Conservation (phyloP, 2,888 invertebrate species). For the Onchidella celtica region DNA sequence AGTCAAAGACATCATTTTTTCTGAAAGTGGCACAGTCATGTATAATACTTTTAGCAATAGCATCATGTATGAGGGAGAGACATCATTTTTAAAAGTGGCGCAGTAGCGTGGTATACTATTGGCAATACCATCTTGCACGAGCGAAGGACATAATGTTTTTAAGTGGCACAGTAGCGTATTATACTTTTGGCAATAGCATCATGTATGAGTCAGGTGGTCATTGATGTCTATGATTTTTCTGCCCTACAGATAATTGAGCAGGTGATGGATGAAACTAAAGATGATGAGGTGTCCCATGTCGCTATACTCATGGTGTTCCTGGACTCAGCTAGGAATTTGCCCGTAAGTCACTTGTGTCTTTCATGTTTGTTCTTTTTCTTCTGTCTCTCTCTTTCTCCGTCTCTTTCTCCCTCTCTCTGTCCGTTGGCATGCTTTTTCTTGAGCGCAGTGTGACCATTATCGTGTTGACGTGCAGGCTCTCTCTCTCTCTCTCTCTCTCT, state of each 20-base stretch:
- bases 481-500: background rate
- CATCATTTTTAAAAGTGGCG: too few species aligned
- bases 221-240: too few species aligned
- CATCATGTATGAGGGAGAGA: too few species aligned
- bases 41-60: too few species aligned
- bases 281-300: conserved; percentile 78
- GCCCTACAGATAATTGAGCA: conserved; percentile 63
- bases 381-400: background rate
- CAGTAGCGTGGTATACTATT: too few species aligned
- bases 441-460: too few species aligned
- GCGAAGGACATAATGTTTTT: too few species aligned
- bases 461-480: too few species aligned
- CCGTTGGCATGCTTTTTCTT: background rate
- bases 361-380: background rate
- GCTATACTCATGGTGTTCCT: conserved; percentile 89
- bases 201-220: background rate
- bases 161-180: too few species aligned
- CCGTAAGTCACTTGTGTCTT: conserved; percentile 85
- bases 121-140: too few species aligned
- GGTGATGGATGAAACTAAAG: conserved; percentile 58
- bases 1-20: too few species aligned
- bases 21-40: too few species aligned
- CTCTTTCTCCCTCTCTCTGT: background rate
- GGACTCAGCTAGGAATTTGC: conserved; percentile 94
- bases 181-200: background rate